phyloP scores from a whole-genome alignment of 2,797 vertebrate genomes.

The Pseudomugil tenellus region DNA sequence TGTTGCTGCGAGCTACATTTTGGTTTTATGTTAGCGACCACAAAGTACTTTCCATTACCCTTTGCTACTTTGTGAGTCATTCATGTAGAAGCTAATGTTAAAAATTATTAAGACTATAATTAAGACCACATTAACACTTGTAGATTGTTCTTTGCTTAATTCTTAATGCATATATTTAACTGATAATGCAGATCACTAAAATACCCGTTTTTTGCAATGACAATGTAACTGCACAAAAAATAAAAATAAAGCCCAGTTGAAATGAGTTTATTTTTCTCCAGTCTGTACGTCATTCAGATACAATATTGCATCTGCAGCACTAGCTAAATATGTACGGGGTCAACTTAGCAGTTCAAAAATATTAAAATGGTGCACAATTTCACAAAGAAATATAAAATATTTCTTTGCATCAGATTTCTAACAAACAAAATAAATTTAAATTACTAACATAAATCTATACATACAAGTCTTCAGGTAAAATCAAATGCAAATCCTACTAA shows the following conservation, averaged over 20 bases:
- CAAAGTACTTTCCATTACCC: neutral
- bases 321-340: slow-evolving; percentile 77
- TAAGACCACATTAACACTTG: neutral
- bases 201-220: neutral
- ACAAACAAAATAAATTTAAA: slow-evolving; percentile 53
- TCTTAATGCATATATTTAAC: neutral
- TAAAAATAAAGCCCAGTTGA: slow-evolving; percentile 58
- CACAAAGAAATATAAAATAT: slow-evolving; percentile 78
- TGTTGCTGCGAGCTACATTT: neutral
- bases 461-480: slow-evolving; percentile 55
- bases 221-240: slow-evolving; percentile 14
- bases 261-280: slow-evolving; percentile 85
- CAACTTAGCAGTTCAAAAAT: slow-evolving; percentile 74
- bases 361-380: slow-evolving; percentile 55
- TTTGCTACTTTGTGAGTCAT: neutral
- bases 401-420: slow-evolving; percentile 58
- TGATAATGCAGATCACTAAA: neutral
- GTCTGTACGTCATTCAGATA: slow-evolving; percentile 85
- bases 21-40: neutral
- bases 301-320: slow-evolving; percentile 77
- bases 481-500: slow-evolving; percentile 53
- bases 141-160: neutral
- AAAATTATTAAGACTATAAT: neutral
- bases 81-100: neutral
- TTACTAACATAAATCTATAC: slow-evolving; percentile 65